These are phyloP conservation scores for Mayetiola destructor DNA, from an alignment of 2,888 invertebrate species.

Conservation along the genomic window DNA sequence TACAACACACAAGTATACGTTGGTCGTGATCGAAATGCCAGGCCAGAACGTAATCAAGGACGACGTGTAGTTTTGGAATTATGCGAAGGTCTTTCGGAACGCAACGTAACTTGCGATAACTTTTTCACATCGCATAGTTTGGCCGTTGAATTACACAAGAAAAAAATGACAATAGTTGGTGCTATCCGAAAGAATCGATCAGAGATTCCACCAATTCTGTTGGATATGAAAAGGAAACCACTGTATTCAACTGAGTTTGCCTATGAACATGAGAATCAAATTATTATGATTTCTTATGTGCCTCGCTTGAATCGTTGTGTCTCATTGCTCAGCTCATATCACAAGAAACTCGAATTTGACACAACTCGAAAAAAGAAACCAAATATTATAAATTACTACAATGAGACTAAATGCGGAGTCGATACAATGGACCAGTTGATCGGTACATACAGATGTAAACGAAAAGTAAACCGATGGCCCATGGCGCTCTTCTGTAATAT, in stretches of 20 bases:
- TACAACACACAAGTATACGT: slow-evolving; percentile 10
- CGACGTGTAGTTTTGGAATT: slow-evolving; percentile 1
- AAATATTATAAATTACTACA: neutral
- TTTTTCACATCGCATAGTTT: neutral
- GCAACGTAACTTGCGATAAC: neutral
- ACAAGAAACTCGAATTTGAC: neutral
- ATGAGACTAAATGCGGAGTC: slow-evolving; percentile 1
- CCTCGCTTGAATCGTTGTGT: neutral
- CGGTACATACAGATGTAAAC: neutral
- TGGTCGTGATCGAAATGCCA: neutral
- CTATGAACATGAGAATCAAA: too few relatives aligned
- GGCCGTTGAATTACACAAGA: neutral
- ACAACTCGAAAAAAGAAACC: neutral
- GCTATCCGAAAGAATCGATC: neutral
- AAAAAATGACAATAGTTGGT: neutral
- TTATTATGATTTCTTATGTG: neutral
- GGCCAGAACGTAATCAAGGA: slow-evolving; percentile 8
- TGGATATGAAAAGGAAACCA: neutral
- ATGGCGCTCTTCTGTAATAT: neutral
- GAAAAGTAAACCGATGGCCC: neutral
- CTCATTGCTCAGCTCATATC: neutral
- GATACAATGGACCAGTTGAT: neutral
- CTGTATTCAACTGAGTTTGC: too few relatives aligned
- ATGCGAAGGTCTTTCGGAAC: neutral
- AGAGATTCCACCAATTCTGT: neutral